phyloP scores from a whole-genome alignment of 2,797 vertebrate genomes.

The Crocodylus rhombifer region DNA sequence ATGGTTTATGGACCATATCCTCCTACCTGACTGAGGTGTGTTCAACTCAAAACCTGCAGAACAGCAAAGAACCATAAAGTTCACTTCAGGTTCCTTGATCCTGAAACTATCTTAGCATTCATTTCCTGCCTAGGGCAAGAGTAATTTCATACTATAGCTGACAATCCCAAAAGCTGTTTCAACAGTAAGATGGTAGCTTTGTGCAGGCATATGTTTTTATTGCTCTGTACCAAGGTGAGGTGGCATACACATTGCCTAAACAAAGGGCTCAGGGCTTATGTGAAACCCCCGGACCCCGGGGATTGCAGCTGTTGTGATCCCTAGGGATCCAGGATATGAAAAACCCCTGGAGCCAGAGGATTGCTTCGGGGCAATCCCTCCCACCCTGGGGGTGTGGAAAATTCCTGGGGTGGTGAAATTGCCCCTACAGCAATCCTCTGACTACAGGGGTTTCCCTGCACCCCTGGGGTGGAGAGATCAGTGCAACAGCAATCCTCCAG shows the following conservation, averaged over 20 bases:
- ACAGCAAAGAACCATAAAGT: background rate
- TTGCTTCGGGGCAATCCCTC: too few relatives aligned
- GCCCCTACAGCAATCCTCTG: too few relatives aligned
- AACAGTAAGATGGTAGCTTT: background rate
- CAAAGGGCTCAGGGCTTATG: background rate
- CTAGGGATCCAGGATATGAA: too few relatives aligned
- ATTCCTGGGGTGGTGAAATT: too few relatives aligned
- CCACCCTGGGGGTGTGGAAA: too few relatives aligned
- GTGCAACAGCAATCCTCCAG: too few relatives aligned
- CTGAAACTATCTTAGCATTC: background rate
- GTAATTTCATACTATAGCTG: background rate
- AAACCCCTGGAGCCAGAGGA: too few relatives aligned
- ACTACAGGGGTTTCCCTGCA: too few relatives aligned
- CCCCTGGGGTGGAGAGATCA: too few relatives aligned
- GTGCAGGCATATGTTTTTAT: background rate
- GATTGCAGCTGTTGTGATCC: too few relatives aligned
- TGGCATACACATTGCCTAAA: background rate
- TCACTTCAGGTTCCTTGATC: accelerated
- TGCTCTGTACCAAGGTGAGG: background rate
- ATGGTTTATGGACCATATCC: background rate
- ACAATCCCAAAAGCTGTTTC: background rate
- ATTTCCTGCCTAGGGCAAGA: background rate
- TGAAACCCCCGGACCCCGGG: too few relatives aligned
- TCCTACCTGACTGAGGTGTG: background rate
- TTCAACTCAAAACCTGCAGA: background rate